Evolutionary conservation across 2,113 vertebrate species (phyloP).

Genomic region (Furnarius figulus): DNA sequence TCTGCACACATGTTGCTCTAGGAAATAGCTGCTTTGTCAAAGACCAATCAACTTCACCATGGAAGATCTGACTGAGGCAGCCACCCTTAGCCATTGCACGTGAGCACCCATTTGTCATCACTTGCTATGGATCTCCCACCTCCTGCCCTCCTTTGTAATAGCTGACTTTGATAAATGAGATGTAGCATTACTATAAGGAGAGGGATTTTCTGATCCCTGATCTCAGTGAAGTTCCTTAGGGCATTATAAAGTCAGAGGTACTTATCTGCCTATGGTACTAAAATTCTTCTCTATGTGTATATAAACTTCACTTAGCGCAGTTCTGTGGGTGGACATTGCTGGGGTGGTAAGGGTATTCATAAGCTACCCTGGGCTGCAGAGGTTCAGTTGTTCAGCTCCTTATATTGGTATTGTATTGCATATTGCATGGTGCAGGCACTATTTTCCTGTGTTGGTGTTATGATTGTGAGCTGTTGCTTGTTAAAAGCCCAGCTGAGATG

Average conservation of each 20-base stretch:
- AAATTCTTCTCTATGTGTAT: neutral
- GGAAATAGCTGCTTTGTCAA: slow-evolving; percentile 5
- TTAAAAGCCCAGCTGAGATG: neutral
- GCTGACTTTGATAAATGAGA: neutral
- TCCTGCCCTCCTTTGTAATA: neutral
- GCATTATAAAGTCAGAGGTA: neutral
- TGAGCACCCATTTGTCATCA: neutral
- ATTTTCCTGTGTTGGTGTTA: neutral
- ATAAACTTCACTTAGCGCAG: neutral
- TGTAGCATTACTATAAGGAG: neutral
- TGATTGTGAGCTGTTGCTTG: neutral
- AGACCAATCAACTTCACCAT: neutral
- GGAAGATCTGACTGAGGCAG: neutral
- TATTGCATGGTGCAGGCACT: neutral
- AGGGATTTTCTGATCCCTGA: neutral
- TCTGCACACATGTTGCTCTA: neutral
- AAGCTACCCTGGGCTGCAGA: neutral
- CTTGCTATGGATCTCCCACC: neutral
- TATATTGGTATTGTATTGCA: neutral
- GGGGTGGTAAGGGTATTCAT: neutral
- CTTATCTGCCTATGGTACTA: neutral
- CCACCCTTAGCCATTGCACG: accelerated
- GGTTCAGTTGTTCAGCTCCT: neutral
- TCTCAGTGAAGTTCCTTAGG: neutral
- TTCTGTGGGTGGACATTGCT: neutral